Base-by-base conservation (phyloP, 2,888 invertebrate species). In the Acronicta psi region DNA sequence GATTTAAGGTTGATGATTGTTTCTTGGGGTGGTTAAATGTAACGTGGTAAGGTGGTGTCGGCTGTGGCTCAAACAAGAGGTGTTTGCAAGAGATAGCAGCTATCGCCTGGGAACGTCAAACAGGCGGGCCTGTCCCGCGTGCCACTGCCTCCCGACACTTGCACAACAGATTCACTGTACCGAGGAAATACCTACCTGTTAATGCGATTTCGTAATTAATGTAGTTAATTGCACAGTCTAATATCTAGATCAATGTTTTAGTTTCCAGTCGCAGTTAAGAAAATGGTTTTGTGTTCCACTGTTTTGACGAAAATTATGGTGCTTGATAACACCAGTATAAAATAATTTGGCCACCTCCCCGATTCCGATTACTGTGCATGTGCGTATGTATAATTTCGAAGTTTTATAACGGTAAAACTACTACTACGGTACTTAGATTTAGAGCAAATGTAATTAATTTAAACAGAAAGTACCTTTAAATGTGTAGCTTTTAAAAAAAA, bases 61-160 rank as follows among this genome's bases (percentile, higher is more conserved):
- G 91, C 85, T 83, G 82, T 81, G 90, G 83, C 82, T 91, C 90
- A 93, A 93, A 93, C 91, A 91, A 87, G 86, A 86, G 87, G 89
- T 94, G 93, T 94, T 94, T 93, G 93, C 88, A 72, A 82, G 88
- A 93, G 93, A 94, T 94, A 93, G 88, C 86, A 73, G 86, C 81
- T 93, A 93, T 93, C 93, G 90, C 93, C 92, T 93, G 93, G 89
- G 93, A 93, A 93, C 90, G 76, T 85, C 89, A 93, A 94, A 94
- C 90, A 93, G 90, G 86, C 89, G 88, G 80, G 89, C 78, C 87
- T 70, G 82, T 62, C 81, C 83, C 83, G 88, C 92, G 89, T 87
- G 90, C 90, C 90, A 88, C 89, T 80, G 86, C 86, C 86, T 82
- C 83, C 73, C 70, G 77, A 68, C 79, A 81, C 86, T 91, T 88